A percentile compares a stretch with the other conserved stretches of the same genome.
Evolutionary conservation across 2,888 invertebrate genomes (phyloP).

Genomic region (Aspidiotus rigidus): DNA sequence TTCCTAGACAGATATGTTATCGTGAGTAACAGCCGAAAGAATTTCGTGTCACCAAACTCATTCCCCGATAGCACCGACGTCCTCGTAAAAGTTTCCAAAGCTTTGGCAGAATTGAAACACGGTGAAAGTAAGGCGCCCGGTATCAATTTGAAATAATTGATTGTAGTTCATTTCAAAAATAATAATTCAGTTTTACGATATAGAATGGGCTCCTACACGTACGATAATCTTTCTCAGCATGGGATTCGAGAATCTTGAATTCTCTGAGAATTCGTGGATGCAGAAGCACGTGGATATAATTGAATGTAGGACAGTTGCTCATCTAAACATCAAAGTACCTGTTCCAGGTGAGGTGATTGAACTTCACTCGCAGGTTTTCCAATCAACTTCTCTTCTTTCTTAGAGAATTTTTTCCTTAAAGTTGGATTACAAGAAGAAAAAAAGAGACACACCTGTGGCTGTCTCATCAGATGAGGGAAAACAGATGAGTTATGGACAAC

Average conservation of each 20-base stretch:
- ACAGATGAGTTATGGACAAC: no score
- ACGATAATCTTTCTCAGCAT: constrained; percentile 23
- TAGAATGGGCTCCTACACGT: constrained; percentile 19
- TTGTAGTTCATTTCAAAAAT: background rate
- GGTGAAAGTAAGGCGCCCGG: background rate
- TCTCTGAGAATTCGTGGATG: constrained; percentile 9
- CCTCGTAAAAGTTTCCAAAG: constrained; percentile 19
- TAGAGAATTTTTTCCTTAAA: no score
- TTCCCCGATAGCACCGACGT: background rate
- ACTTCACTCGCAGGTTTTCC: background rate
- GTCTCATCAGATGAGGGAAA: no score
- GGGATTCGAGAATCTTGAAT: constrained; percentile 23
- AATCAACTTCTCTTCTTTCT: no score
- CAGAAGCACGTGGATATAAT: constrained; percentile 4
- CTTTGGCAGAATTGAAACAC: constrained; percentile 23
- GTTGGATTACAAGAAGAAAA: no score
- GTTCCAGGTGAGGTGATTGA: constrained; percentile 7
- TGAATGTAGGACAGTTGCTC: constrained; percentile 12
- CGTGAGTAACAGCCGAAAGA: constrained; percentile 16
- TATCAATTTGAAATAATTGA: background rate
- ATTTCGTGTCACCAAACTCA: background rate
- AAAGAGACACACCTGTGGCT: no score
- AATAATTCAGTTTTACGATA: background rate
- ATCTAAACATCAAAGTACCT: constrained; percentile 10
- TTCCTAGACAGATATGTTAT: constrained; percentile 25